Conservation (phyloP, 2,113 vertebrate species). For the Zosterops hypoxanthus region DNA sequence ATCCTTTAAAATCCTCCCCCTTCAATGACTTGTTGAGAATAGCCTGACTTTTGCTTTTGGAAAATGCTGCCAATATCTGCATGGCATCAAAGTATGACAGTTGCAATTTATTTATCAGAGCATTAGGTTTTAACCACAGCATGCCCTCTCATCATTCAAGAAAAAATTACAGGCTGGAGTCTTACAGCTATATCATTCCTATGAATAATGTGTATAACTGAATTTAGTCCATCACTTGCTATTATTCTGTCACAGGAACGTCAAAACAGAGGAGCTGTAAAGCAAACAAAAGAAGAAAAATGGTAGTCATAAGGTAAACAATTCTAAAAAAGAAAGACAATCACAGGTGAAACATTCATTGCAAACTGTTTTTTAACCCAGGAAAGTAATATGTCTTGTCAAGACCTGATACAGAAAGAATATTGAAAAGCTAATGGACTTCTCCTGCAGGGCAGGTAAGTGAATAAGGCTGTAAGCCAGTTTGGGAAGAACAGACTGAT, state of each 20-base stretch:
- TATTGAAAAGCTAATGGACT: background rate
- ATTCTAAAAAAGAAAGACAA: background rate
- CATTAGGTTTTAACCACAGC: conserved; percentile 39
- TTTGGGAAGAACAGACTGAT: background rate
- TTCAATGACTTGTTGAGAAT: conserved; percentile 27
- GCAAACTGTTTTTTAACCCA: background rate
- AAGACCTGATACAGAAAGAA: background rate
- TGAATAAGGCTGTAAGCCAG: background rate
- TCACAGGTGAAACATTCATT: background rate
- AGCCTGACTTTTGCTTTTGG: background rate
- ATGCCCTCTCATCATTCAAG: conserved; percentile 24
- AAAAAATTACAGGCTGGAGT: conserved; percentile 10
- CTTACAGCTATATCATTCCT: conserved; percentile 23
- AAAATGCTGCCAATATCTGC: background rate
- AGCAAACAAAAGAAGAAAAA: conserved; percentile 52
- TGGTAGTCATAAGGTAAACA: background rate
- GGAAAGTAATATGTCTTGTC: background rate
- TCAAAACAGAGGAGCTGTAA: conserved; percentile 18
- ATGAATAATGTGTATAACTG: conserved; percentile 32
- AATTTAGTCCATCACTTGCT: conserved; percentile 16
- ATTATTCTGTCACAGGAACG: background rate
- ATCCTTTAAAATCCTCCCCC: background rate
- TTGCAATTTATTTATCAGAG: conserved; percentile 44
- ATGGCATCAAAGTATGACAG: background rate
- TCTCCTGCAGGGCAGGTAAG: background rate